A percentile compares a stretch with the other conserved stretches of the same genome.
phyloP scores from a whole-genome alignment of 2,888 invertebrate species.

The Stegana nigrithorax region DNA sequence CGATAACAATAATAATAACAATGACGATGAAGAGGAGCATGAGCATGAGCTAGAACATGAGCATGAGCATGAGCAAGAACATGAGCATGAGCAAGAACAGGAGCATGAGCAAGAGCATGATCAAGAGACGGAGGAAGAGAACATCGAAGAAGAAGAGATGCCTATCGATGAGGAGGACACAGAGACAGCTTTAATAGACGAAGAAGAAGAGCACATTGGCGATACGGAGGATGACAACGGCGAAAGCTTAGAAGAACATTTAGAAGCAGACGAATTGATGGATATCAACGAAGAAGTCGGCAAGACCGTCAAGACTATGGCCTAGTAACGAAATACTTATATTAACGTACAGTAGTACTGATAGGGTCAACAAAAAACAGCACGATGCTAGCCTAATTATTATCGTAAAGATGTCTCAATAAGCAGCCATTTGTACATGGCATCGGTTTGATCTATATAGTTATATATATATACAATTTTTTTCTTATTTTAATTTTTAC shows the following conservation, averaged over 20 bases:
- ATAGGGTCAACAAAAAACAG: no score
- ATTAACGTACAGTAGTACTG: no score
- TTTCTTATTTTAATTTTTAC: no score
- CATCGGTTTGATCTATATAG: no score
- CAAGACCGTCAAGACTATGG: no score
- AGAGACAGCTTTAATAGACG: no score
- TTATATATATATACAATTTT: no score
- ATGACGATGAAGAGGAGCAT: not conserved
- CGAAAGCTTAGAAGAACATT: conserved; percentile 22
- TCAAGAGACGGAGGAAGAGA: conserved; percentile 10
- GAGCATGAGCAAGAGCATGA: conserved; percentile 33
- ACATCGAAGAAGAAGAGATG: not conserved
- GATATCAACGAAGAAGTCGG: not conserved
- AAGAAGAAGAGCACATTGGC: not conserved
- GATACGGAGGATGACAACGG: no score
- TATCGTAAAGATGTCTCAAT: no score
- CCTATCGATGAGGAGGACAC: conserved; percentile 15
- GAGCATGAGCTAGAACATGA: not conserved
- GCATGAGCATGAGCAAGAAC: conserved; percentile 2
- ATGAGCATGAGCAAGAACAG: conserved; percentile 30
- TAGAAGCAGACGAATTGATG: not conserved
- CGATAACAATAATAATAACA: conserved; percentile 14
- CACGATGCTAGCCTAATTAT: not conserved
- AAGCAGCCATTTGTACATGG: no score
- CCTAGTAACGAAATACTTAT: no score